Conservation (phyloP, 2,113 vertebrate genomes). For the Microtus ochrogaster region DNA sequence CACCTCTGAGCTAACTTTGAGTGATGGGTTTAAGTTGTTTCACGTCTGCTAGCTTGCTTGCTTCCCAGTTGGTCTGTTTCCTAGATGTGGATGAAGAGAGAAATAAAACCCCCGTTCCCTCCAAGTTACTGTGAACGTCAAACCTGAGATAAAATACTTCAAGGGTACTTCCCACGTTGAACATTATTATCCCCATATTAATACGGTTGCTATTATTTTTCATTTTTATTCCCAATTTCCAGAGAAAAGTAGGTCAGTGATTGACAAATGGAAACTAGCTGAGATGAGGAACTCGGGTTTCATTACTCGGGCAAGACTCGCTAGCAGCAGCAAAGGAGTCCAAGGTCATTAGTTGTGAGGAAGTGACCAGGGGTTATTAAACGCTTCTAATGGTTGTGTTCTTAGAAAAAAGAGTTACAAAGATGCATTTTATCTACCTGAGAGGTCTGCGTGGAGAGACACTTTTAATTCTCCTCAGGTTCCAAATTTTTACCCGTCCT, state of each 20-base stretch:
- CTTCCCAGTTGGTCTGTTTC: background rate
- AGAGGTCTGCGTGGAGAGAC: background rate
- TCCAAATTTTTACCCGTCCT: background rate
- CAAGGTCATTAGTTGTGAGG: slow-evolving; percentile 25
- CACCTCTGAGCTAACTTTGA: background rate
- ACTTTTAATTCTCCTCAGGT: background rate
- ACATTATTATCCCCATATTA: background rate
- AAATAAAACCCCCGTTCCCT: background rate
- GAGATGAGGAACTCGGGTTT: slow-evolving; percentile 42
- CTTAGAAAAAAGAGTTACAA: background rate
- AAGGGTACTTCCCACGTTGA: background rate
- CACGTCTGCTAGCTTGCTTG: background rate
- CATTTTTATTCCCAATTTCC: slow-evolving; percentile 56
- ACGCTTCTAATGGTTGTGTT: slow-evolving; percentile 11
- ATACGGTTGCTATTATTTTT: background rate
- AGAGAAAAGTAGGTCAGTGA: slow-evolving; percentile 36
- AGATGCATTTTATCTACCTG: background rate
- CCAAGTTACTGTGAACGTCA: background rate
- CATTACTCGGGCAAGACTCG: slow-evolving; percentile 59
- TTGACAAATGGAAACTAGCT: slow-evolving; percentile 45
- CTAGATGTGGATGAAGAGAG: background rate
- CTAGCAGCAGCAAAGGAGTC: slow-evolving; percentile 48
- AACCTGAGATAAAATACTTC: background rate
- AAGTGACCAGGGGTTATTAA: slow-evolving; percentile 57
- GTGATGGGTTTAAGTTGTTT: background rate